phyloP scores from a whole-genome alignment of 2,113 vertebrate genomes.

The Meleagris gallopavo region DNA sequence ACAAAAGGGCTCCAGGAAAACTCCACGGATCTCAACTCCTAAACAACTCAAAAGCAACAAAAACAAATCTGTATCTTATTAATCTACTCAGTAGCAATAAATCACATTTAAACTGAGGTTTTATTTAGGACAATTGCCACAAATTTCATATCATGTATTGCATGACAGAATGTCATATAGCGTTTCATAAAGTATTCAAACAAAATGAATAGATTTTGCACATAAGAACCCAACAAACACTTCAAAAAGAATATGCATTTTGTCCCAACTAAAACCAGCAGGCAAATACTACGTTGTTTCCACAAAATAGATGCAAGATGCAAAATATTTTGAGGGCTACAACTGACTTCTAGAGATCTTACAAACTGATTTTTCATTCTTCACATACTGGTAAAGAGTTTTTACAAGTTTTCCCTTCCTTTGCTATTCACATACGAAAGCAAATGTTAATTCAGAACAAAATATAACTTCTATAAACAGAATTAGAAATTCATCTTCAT shows the following conservation, averaged over 20 bases:
- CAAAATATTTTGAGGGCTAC: background rate
- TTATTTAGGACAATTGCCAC: background rate
- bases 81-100: background rate
- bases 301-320: background rate
- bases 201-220: background rate
- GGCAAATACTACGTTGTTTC: background rate
- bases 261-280: background rate
- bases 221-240: background rate
- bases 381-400: fast-evolving
- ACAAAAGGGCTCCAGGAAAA: background rate
- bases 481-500: background rate
- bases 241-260: background rate
- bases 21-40: background rate
- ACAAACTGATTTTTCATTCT: background rate
- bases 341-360: background rate
- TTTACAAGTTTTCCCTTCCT: background rate
- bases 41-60: background rate
- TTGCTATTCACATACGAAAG: background rate
- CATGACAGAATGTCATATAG: background rate
- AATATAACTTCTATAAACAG: background rate
- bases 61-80: background rate
- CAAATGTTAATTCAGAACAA: background rate
- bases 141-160: background rate
- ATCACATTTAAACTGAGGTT: background rate
- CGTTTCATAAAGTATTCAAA: background rate